These are phyloP conservation scores for Eremophila alpestris DNA, from an alignment of 2,797 vertebrate genomes.

Conservation along the genomic window DNA sequence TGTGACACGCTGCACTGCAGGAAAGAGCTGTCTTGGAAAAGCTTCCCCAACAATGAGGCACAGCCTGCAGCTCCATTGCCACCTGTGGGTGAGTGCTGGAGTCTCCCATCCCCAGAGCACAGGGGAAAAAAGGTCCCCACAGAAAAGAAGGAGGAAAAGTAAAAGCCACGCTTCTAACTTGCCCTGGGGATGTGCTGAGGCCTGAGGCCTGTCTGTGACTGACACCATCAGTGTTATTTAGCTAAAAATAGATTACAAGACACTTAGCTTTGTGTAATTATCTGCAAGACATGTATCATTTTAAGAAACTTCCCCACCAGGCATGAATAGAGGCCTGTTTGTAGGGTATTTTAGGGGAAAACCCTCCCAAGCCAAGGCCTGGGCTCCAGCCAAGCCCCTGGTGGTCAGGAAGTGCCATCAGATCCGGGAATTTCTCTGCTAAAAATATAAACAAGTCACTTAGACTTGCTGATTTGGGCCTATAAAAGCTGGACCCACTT, in stretches of 20 bases:
- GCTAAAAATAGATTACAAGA: background rate
- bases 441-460: background rate
- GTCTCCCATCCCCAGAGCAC: background rate
- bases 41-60: background rate
- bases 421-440: background rate
- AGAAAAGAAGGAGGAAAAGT: background rate
- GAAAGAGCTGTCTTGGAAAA: constrained; percentile 1
- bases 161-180: background rate
- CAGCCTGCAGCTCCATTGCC: constrained; percentile 41
- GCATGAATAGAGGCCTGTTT: background rate
- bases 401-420: background rate
- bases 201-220: background rate
- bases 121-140: background rate
- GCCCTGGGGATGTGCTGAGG: background rate
- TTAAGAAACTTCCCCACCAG: background rate
- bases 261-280: background rate
- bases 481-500: background rate
- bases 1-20: background rate
- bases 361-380: accelerated
- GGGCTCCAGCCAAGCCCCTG: background rate
- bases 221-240: background rate
- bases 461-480: background rate
- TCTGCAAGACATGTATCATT: background rate
- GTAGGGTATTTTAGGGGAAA: background rate
- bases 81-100: constrained; percentile 40